Evolutionary conservation across 2,888 invertebrate genomes (phyloP).

Genomic region (Thecophora atra): DNA sequence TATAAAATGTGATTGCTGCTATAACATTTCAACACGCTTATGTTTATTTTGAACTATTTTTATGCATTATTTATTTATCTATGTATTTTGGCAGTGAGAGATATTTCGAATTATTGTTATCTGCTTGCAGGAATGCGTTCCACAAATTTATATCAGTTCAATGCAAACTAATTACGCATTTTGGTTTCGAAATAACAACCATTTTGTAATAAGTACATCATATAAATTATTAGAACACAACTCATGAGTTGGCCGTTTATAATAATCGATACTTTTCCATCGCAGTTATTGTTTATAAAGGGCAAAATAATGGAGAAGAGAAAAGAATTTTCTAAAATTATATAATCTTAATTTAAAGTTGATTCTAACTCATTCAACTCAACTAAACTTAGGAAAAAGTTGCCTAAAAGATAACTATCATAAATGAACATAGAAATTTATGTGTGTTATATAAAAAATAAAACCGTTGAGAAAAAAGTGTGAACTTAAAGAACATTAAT

Average conservation of each 20-base stretch:
- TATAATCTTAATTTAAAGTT: too few species aligned
- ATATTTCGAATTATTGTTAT: slow-evolving; percentile 25
- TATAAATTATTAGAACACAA: neutral
- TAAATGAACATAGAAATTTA: too few species aligned
- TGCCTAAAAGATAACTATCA: too few species aligned
- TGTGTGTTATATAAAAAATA: too few species aligned
- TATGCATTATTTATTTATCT: slow-evolving; percentile 11
- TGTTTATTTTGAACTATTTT: slow-evolving; percentile 9
- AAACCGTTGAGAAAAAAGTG: too few species aligned
- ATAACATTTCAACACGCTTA: slow-evolving; percentile 5
- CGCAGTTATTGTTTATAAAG: too few species aligned
- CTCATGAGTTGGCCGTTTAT: neutral
- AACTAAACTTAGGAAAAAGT: too few species aligned
- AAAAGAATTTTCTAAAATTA: too few species aligned
- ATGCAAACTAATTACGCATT: slow-evolving; percentile 16
- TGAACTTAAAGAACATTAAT: too few species aligned
- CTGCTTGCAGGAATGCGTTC: neutral
- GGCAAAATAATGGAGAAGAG: too few species aligned
- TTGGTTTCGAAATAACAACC: slow-evolving; percentile 27
- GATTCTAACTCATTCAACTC: too few species aligned
- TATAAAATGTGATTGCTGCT: neutral
- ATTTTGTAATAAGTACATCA: neutral
- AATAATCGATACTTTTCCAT: neutral
- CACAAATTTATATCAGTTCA: neutral
- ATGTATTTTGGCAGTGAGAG: slow-evolving; percentile 34